Conservation (phyloP, 1,140 invertebrate species). For the Rhopalosiphum maidis region DNA sequence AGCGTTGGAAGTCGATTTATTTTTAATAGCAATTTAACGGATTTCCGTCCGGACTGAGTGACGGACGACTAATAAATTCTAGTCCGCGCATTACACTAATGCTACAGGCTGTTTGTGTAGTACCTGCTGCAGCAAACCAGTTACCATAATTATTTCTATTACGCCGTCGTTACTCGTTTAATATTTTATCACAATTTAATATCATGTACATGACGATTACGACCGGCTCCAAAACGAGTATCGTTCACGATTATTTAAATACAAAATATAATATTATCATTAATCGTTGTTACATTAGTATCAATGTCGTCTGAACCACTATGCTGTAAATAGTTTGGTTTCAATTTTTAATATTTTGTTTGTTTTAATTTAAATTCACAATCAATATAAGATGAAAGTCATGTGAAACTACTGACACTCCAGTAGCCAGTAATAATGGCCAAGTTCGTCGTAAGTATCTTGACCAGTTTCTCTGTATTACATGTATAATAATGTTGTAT, state of each 20-base stretch:
- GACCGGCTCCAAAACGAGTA: background rate
- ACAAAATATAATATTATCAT: background rate
- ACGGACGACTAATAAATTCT: background rate
- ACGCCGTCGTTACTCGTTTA: background rate
- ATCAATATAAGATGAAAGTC: background rate
- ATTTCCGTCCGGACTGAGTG: background rate
- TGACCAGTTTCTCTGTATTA: background rate
- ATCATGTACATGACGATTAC: background rate
- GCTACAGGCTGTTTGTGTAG: too few species aligned
- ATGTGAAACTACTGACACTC: too few species aligned
- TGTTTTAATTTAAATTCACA: background rate
- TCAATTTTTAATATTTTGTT: background rate
- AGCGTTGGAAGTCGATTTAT: background rate
- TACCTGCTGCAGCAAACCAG: background rate
- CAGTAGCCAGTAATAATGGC: background rate
- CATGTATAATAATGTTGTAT: background rate
- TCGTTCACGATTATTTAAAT: background rate
- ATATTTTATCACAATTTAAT: background rate
- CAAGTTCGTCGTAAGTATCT: conserved; percentile 25
- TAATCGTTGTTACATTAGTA: background rate
- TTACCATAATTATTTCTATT: background rate
- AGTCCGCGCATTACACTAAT: background rate
- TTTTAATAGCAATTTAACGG: conserved; percentile 33
- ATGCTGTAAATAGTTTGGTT: background rate
- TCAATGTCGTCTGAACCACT: background rate